These are phyloP conservation scores for Hippopotamyrus pictus DNA, from an alignment of 2,797 vertebrate species.

Conservation along the genomic window DNA sequence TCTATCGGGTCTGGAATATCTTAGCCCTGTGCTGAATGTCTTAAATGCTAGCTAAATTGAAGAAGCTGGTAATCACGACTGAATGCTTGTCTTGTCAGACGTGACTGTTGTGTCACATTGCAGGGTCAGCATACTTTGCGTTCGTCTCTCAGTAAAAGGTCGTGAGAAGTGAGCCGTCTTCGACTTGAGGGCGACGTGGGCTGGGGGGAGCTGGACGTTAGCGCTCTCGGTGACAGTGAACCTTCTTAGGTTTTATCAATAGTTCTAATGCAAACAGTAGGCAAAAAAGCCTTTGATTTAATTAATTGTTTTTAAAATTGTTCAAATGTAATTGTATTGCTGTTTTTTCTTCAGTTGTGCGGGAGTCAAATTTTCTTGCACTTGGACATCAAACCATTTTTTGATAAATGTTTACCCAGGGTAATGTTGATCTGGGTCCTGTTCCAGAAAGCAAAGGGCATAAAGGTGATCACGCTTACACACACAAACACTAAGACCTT, in stretches of 20 bases:
- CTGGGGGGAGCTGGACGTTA: background rate
- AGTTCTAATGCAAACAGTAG: background rate
- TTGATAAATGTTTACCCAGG: background rate
- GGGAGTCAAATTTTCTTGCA: background rate
- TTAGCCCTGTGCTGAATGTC: background rate
- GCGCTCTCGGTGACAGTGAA: background rate
- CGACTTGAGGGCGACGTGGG: background rate
- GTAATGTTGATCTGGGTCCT: background rate
- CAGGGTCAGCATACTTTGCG: background rate
- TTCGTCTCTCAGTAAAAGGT: background rate
- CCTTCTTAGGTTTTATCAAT: background rate
- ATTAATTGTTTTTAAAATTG: background rate
- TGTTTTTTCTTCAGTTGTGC: background rate
- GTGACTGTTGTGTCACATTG: background rate
- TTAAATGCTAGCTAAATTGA: background rate
- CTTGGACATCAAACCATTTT: background rate
- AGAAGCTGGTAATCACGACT: background rate
- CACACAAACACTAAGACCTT: background rate
- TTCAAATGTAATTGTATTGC: background rate
- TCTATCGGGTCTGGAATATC: background rate
- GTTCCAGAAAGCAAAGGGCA: constrained; percentile 5
- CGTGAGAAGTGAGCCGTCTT: background rate
- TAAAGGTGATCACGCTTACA: background rate
- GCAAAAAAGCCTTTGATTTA: background rate
- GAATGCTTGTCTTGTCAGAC: background rate